Evolutionary conservation across 2,113 vertebrate species (phyloP).

Genomic region (Misgurnus mizolepis): DNA sequence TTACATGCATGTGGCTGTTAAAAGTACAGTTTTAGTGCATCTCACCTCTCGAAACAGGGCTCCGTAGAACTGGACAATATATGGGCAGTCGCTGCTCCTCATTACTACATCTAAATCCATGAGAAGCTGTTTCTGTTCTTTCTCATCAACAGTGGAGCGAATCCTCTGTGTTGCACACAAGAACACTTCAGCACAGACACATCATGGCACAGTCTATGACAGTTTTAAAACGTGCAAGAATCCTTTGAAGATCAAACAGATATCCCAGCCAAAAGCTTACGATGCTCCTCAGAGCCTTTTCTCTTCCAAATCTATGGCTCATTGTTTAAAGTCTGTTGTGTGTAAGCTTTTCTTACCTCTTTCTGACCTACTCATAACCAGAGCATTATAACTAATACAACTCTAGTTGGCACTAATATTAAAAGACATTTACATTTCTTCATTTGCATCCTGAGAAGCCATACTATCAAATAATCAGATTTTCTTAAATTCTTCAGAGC

Average conservation of each 20-base stretch:
- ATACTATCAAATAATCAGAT: no score
- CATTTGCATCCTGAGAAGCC: no score
- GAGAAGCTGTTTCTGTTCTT: constrained; percentile 97
- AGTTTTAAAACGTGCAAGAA: background rate
- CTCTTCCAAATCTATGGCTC: background rate
- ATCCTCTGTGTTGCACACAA: constrained; percentile 80
- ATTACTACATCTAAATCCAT: constrained; percentile 99
- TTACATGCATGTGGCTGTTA: no score
- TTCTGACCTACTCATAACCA: background rate
- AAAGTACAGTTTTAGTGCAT: background rate
- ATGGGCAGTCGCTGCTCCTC: constrained; percentile 97
- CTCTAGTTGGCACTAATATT: no score
- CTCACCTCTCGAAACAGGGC: constrained; percentile 98
- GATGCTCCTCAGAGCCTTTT: background rate
- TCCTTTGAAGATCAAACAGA: background rate
- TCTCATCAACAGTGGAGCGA: constrained; percentile 90
- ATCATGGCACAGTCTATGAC: background rate
- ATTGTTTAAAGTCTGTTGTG: background rate
- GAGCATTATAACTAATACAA: no score
- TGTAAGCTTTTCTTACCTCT: background rate
- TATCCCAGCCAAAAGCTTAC: background rate
- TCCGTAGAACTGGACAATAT: constrained; percentile 97
- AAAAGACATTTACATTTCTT: no score
- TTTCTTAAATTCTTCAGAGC: no score
- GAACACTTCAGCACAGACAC: background rate